Percentiles rank a stretch among this genome's conserved stretches.
These are phyloP conservation scores for Muscicapa comitata DNA, from an alignment of 2,797 vertebrate genomes.

Conservation along the genomic window DNA sequence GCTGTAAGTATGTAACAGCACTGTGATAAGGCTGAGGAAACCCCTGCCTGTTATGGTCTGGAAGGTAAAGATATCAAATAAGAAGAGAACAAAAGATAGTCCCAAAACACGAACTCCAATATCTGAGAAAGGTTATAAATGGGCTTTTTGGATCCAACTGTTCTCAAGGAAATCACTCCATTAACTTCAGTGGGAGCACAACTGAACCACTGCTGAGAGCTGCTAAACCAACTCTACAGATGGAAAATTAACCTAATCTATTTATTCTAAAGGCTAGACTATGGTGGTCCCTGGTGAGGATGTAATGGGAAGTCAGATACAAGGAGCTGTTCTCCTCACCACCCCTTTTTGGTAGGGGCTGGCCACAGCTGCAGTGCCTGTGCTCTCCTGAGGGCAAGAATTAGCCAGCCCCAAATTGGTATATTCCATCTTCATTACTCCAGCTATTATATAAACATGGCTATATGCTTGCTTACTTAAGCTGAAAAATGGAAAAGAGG, in stretches of 20 bases:
- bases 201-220: neutral
- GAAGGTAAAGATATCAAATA: neutral
- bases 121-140: neutral
- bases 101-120: neutral
- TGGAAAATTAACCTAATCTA: slow-evolving; percentile 37
- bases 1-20: neutral
- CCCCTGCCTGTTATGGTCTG: neutral
- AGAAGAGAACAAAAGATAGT: neutral
- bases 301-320: slow-evolving; percentile 3
- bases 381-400: slow-evolving; percentile 43
- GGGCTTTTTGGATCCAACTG: neutral
- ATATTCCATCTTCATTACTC: slow-evolving; percentile 65
- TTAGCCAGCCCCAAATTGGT: slow-evolving; percentile 55
- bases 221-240: neutral
- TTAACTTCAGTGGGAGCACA: neutral
- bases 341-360: neutral
- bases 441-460: slow-evolving; percentile 45
- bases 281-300: slow-evolving; percentile 3
- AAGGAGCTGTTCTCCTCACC: slow-evolving; percentile 30
- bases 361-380: slow-evolving; percentile 27
- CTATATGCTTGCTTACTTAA: slow-evolving; percentile 54
- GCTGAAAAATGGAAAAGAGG: slow-evolving; percentile 48
- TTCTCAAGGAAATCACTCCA: neutral
- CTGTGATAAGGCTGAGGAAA: neutral
- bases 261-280: slow-evolving; percentile 15